Conservation (phyloP, 2,113 vertebrate species). For the Salvelinus fontinalis region DNA sequence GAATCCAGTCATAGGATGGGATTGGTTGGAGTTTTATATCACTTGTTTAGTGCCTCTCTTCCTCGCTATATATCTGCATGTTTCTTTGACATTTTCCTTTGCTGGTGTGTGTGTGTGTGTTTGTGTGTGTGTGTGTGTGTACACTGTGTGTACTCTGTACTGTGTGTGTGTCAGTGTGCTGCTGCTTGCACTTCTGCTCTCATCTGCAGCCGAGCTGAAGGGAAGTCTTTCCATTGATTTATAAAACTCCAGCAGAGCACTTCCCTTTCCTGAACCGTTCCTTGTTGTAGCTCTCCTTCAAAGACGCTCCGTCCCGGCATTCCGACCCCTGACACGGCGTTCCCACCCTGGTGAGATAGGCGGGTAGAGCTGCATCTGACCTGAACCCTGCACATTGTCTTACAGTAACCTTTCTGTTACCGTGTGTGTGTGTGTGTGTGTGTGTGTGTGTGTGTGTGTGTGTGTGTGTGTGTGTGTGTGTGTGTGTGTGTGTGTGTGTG, state of each 20-base stretch:
- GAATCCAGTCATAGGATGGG: neutral
- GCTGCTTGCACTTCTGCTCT: neutral
- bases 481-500: neutral
- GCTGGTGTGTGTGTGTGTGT: too few relatives aligned
- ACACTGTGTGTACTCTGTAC: too few relatives aligned
- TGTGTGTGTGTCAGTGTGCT: too few relatives aligned
- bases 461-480: neutral
- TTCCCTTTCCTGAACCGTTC: slow-evolving; percentile 55
- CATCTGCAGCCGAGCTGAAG: neutral
- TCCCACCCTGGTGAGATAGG: slow-evolving; percentile 59
- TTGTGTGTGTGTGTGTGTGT: too few relatives aligned
- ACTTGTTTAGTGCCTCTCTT: neutral
- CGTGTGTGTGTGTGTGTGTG: slow-evolving; percentile 24
- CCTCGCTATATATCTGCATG: neutral
- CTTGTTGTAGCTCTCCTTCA: slow-evolving; percentile 58
- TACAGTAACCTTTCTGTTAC: too few relatives aligned
- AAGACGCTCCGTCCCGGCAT: slow-evolving; percentile 55
- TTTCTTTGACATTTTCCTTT: neutral
- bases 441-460: neutral
- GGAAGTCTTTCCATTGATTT: slow-evolving; percentile 14
- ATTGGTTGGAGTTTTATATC: neutral
- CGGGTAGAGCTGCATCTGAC: slow-evolving; percentile 49
- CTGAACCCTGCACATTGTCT: slow-evolving; percentile 36
- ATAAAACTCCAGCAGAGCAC: slow-evolving; percentile 40
- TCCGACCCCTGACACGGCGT: slow-evolving; percentile 48